Evolutionary conservation across 2,797 vertebrate genomes (phyloP).

Genomic region (Rhyacichthys aspro): DNA sequence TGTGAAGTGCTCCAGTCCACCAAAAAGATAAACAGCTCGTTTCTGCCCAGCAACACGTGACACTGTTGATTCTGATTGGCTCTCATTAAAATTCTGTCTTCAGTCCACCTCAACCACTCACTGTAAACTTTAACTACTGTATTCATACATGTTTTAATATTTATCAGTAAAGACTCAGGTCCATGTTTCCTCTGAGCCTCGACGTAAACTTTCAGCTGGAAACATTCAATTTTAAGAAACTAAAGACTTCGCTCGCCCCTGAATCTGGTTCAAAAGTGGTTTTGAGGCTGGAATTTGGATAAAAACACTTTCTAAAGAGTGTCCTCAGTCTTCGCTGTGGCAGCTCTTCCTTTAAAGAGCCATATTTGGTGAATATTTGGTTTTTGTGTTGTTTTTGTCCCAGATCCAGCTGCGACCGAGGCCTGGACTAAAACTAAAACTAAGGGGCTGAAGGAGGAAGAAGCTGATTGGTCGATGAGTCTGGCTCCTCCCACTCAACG

Average conservation of each 20-base stretch:
- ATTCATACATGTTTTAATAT: not conserved
- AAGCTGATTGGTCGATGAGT: conserved; percentile 44
- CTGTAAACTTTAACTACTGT: not conserved
- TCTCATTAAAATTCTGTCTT: not conserved
- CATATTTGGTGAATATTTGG: not conserved
- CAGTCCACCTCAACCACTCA: not conserved
- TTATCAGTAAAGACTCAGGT: not conserved
- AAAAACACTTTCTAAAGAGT: not conserved
- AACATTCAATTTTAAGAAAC: conserved; percentile 3
- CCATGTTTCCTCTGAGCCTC: conserved; percentile 3
- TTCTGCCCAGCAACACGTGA: not conserved
- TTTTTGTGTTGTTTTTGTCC: not conserved
- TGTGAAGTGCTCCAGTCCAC: too few relatives aligned
- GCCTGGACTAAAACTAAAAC: conserved; percentile 21
- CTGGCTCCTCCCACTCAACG: conserved; percentile 41
- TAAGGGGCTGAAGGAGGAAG: conserved; percentile 29
- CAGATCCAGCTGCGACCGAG: conserved; percentile 26
- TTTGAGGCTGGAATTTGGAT: not conserved
- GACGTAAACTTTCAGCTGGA: not conserved
- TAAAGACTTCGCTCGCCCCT: not conserved
- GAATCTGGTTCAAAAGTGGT: not conserved
- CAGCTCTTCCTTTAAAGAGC: too few relatives aligned
- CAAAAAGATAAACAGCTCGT: too few relatives aligned
- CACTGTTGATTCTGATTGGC: not conserved
- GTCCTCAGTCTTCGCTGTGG: not conserved